Conservation (phyloP, 2,888 invertebrate species). For the Lottia gigantea region DNA sequence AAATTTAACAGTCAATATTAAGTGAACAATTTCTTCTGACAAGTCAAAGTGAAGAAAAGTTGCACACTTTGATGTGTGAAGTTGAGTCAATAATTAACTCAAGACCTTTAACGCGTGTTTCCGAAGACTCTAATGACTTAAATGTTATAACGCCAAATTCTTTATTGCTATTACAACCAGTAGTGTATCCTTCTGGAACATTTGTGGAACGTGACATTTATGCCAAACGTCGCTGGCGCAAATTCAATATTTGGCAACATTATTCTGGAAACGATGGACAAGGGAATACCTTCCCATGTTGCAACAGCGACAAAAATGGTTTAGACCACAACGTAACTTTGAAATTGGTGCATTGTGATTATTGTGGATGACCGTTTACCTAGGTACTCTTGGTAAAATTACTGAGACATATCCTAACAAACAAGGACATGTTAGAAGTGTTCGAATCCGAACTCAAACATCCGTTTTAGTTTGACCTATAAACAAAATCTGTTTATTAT, state of each 20-base stretch:
- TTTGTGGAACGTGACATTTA: slow-evolving; percentile 8
- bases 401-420: slow-evolving; percentile 17
- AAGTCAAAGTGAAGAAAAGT: slow-evolving; percentile 21
- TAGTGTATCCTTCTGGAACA: slow-evolving; percentile 10
- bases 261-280: slow-evolving; percentile 28
- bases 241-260: slow-evolving; percentile 16
- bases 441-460: slow-evolving; percentile 16
- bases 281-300: slow-evolving; percentile 24
- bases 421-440: slow-evolving; percentile 22
- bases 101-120: slow-evolving; percentile 28
- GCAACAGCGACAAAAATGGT: slow-evolving; percentile 25
- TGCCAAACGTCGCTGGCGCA: neutral
- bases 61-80: slow-evolving; percentile 32
- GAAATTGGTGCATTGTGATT: slow-evolving; percentile 27
- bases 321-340: slow-evolving; percentile 14
- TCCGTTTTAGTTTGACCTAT: neutral
- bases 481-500: neutral
- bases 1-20: too few relatives aligned
- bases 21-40: too few relatives aligned
- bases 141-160: slow-evolving; percentile 28
- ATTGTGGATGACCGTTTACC: slow-evolving; percentile 21
- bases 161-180: slow-evolving; percentile 19
- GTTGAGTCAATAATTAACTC: slow-evolving; percentile 31
- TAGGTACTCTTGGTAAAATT: slow-evolving; percentile 25
- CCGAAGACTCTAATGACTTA: slow-evolving; percentile 24